These are phyloP conservation scores for Crenichthys baileyi DNA, from an alignment of 2,797 vertebrate species.

Conservation along the genomic window DNA sequence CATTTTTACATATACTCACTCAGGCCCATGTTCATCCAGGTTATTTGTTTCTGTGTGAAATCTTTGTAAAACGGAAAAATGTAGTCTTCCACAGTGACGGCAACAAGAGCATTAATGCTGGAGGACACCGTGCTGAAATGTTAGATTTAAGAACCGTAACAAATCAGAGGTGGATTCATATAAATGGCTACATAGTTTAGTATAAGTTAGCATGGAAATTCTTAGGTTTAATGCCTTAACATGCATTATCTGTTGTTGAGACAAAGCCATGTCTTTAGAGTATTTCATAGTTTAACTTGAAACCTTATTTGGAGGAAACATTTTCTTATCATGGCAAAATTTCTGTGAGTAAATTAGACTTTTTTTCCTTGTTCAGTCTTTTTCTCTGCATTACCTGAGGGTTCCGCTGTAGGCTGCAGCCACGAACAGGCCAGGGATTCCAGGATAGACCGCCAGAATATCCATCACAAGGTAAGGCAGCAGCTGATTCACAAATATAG, in stretches of 20 bases:
- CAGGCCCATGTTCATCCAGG: constrained; percentile 85
- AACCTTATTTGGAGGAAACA: not conserved
- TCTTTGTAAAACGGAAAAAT: constrained; percentile 72
- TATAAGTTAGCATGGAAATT: not conserved
- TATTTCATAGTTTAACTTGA: not conserved
- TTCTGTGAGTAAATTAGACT: not conserved
- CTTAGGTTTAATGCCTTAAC: not conserved
- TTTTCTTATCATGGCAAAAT: not conserved
- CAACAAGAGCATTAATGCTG: constrained; percentile 87
- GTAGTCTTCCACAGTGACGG: constrained; percentile 86
- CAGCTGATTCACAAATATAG: constrained; percentile 64
- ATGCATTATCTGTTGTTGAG: not conserved
- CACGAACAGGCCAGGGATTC: constrained; percentile 85
- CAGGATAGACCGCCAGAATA: constrained; percentile 78
- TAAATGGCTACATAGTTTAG: not conserved
- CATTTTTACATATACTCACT: constrained; percentile 71
- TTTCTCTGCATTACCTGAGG: constrained; percentile 75
- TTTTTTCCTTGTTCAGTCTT: not conserved
- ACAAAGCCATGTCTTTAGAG: not conserved
- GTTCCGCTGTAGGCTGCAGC: constrained; percentile 86
- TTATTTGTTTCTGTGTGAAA: constrained; percentile 73
- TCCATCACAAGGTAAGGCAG: constrained; percentile 87
- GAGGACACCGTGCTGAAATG: constrained; percentile 86
- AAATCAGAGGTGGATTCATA: constrained; percentile 4
- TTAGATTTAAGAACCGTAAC: constrained; percentile 7